Evolutionary conservation across 2,797 vertebrate genomes (phyloP), one percentile per base, ranked within the genome.

Genomic region (Orientallactaga sibirica): DNA sequence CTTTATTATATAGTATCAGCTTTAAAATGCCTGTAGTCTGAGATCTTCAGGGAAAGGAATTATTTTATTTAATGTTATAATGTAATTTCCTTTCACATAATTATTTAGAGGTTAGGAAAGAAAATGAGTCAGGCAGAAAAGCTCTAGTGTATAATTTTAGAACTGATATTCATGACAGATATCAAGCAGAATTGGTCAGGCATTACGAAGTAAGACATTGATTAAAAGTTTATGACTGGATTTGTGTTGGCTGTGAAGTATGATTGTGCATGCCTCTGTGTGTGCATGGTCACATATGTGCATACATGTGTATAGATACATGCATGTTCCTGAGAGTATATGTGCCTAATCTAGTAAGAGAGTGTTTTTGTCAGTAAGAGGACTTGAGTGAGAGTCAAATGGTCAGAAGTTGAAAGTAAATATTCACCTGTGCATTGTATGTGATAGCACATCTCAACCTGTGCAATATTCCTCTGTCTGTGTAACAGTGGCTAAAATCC

Each of bases 1-100:
- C 75, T 96, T 96, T 94, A 89, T 96, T 97, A 96, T 94, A 95
- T 83, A 94, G 82, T 88, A 96, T 91, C 78, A 91, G 16, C 75
- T 96, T 97, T 96, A 92, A 96, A 96, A 95, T 96, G 84, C 86
- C 95, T 96, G 52, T 95, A 95, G 96, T 96, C 90, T 94, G 78
- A 96, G 77, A 92, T 95, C 90, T 96, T 92, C 96, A 92, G 68
- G 71, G 84, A 96, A 95, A 96, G 86, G 96, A 92, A 96, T 97
- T 93, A 95, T 95, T 97, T 96, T 95, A 95, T 96, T 94, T 96
- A 92, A 95, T 71, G 6, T 18, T 95, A 19, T 82, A 94, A 93
- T 91, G 62, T 93, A 96, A 96, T 97, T 96, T 96, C 82, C 52
- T 82, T 81, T 96, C 29, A 71, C 93, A 96, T 89, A 95, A 93